phyloP scores from a whole-genome alignment of 2,797 vertebrate genomes.

The Sebastolobus altivelis region DNA sequence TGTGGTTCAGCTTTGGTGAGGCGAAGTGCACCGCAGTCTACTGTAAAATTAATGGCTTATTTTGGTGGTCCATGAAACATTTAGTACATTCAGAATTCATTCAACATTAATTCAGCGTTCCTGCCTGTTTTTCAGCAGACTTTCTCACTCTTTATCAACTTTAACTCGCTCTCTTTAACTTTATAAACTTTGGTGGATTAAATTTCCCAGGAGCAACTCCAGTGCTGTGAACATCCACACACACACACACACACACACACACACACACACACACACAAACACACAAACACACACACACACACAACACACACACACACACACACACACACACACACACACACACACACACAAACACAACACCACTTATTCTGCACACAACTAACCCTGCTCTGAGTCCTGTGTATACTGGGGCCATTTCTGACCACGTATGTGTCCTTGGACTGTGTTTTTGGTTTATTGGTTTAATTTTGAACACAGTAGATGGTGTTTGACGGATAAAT shows the following conservation, averaged over 20 bases:
- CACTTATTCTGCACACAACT: background rate
- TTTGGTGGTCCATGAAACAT: slow-evolving; percentile 39
- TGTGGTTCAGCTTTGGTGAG: slow-evolving; percentile 14
- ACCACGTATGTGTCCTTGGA: background rate
- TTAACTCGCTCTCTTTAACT: slow-evolving; percentile 5
- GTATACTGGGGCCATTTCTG: background rate
- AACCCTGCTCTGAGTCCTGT: background rate
- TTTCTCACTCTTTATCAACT: slow-evolving; percentile 8
- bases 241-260: background rate
- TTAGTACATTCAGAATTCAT: slow-evolving; percentile 42
- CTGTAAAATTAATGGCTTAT: slow-evolving; percentile 44
- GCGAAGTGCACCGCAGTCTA: slow-evolving; percentile 1
- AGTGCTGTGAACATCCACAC: background rate
- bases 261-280: background rate
- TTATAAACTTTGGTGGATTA: slow-evolving; percentile 8
- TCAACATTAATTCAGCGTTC: slow-evolving; percentile 36
- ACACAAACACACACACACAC: too few relatives aligned
- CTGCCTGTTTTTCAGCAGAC: background rate
- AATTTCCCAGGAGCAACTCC: background rate
- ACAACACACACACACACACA: too few relatives aligned
- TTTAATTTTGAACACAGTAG: background rate
- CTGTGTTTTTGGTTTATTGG: background rate
- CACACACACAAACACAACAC: too few relatives aligned
- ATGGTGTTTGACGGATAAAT: background rate
- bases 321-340: too few relatives aligned